Percentiles rank a stretch among this genome's conserved stretches.
Conservation (phyloP, 2,113 vertebrate genomes). For the Leptobrachium leishanense region DNA sequence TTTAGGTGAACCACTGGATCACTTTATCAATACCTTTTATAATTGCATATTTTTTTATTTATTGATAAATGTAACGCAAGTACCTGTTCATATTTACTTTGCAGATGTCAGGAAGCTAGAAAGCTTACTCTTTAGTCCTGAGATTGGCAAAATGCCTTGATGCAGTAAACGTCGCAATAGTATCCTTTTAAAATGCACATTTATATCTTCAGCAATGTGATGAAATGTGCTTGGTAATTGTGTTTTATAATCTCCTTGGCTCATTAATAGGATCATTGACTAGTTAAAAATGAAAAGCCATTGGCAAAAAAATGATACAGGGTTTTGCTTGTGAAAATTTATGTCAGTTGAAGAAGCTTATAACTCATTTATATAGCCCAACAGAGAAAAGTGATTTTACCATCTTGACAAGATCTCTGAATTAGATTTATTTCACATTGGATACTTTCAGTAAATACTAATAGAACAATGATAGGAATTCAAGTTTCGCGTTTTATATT, state of each 20-base stretch:
- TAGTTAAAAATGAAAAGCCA: slow-evolving; percentile 35
- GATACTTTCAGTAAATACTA: neutral
- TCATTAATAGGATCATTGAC: slow-evolving; percentile 39
- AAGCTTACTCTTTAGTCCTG: neutral
- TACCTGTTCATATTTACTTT: neutral
- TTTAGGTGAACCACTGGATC: too few relatives aligned
- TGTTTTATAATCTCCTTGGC: slow-evolving; percentile 24
- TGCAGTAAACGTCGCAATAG: neutral
- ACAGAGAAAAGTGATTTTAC: slow-evolving; percentile 25
- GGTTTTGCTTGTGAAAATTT: slow-evolving; percentile 22
- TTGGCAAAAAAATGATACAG: slow-evolving; percentile 30
- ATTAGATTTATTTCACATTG: slow-evolving; percentile 9
- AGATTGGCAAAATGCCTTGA: slow-evolving; percentile 4
- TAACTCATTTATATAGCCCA: slow-evolving; percentile 30
- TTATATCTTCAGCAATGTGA: slow-evolving; percentile 20
- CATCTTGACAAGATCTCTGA: slow-evolving; percentile 22
- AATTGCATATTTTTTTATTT: too few relatives aligned
- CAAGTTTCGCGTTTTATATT: neutral
- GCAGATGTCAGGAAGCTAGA: neutral
- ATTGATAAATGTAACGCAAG: too few relatives aligned
- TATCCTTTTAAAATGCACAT: slow-evolving; percentile 10
- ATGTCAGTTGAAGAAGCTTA: slow-evolving; percentile 7
- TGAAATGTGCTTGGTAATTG: slow-evolving; percentile 14
- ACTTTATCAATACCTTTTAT: too few relatives aligned
- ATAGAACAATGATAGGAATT: neutral